These are phyloP conservation scores for Crioceris asparagi DNA, from an alignment of 2,888 invertebrate species.

Conservation along the genomic window DNA sequence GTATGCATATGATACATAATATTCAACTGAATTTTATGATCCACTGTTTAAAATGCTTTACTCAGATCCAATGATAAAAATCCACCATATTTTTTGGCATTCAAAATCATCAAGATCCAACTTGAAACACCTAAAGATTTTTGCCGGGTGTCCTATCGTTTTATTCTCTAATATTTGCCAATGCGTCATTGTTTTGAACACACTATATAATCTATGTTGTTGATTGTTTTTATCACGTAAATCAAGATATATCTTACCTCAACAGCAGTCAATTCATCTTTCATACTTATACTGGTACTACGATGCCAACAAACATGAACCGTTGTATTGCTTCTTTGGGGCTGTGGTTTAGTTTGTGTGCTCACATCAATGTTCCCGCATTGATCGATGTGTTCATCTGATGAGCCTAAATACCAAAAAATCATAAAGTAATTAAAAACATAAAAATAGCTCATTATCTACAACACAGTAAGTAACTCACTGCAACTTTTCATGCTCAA, in stretches of 20 bases:
- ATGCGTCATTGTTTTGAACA: too few species aligned
- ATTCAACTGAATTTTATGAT: too few species aligned
- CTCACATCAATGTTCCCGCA: constrained; percentile 43
- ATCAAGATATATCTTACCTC: constrained; percentile 41
- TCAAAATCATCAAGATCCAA: too few species aligned
- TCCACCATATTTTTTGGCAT: too few species aligned
- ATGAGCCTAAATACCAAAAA: constrained; percentile 43
- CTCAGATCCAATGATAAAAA: too few species aligned
- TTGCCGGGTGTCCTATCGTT: too few species aligned
- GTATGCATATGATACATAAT: too few species aligned
- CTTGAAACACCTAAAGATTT: too few species aligned
- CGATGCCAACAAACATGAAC: constrained; percentile 98
- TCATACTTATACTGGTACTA: constrained; percentile 71
- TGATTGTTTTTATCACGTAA: background rate
- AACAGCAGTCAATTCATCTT: constrained; percentile 61
- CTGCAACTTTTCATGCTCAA: constrained; percentile 54
- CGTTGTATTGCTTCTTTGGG: constrained; percentile 67
- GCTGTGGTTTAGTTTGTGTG: constrained; percentile 40
- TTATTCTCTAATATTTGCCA: too few species aligned
- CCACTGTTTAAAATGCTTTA: too few species aligned
- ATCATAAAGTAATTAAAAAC: background rate
- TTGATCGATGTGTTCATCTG: constrained; percentile 61
- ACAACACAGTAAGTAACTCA: constrained; percentile 34
- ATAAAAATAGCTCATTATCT: background rate
- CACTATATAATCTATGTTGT: background rate